A percentile compares a stretch with the other conserved stretches of the same genome.
Conservation (phyloP, 2,888 invertebrate genomes). For the Tricholauxania praeusta region DNA sequence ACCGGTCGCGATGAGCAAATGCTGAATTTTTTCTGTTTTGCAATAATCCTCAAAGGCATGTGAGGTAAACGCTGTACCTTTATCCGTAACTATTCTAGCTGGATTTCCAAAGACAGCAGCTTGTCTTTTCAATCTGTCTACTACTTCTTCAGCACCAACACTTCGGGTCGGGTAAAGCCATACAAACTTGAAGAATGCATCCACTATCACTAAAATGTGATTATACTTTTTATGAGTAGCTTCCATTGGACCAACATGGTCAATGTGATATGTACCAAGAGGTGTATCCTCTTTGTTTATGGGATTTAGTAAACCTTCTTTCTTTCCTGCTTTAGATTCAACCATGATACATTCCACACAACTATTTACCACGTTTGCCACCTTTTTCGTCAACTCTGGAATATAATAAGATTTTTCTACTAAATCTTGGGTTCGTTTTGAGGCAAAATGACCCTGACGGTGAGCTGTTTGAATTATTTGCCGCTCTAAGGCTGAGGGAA, state of each 20-base stretch:
- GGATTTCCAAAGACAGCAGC: too few relatives aligned
- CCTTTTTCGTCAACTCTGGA: background rate
- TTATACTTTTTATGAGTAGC: too few relatives aligned
- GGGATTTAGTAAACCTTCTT: constrained; percentile 28
- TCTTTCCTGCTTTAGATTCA: background rate
- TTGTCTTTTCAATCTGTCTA: background rate
- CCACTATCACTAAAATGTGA: too few relatives aligned
- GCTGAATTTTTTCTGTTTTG: constrained; percentile 49
- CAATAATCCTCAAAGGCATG: constrained; percentile 58
- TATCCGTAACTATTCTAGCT: constrained; percentile 58
- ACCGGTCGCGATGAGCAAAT: constrained; percentile 55
- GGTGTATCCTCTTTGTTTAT: constrained; percentile 41
- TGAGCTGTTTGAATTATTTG: constrained; percentile 60
- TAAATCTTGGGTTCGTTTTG: constrained; percentile 12
- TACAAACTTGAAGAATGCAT: too few relatives aligned
- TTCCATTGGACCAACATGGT: constrained; percentile 53
- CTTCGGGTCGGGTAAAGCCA: too few relatives aligned
- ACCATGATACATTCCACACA: constrained; percentile 13
- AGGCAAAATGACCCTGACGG: constrained; percentile 55
- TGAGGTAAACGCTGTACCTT: constrained; percentile 61
- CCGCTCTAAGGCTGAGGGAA: constrained; percentile 56
- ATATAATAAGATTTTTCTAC: constrained; percentile 17
- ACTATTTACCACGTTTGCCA: constrained; percentile 2
- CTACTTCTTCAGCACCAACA: too few relatives aligned
- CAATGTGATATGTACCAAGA: constrained; percentile 35